Base-by-base conservation (phyloP, 2,797 vertebrate genomes). In the Sus cebifrons region DNA sequence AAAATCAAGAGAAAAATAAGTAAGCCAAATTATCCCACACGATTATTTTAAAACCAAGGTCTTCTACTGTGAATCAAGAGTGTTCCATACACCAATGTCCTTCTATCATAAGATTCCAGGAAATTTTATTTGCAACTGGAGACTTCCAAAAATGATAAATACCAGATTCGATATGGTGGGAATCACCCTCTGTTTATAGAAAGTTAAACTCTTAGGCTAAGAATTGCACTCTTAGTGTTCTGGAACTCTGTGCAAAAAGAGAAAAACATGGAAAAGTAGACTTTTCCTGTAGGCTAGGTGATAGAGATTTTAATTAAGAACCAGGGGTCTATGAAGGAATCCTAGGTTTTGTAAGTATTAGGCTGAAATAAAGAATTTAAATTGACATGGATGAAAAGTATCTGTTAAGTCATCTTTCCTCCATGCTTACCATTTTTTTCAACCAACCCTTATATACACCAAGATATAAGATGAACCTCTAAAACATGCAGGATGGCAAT, bases 131-230 rank as follows among this genome's bases (percentile, higher is more conserved):
- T 93, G 36, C 13, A 58, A 95, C 40, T 75, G 36, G 15, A 93
- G 29, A 16, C 7, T 95, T 27, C 81, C 44, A 97, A 52, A 44
- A 68, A 60, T 95, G 36, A 89, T 84, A 96, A 96, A 94, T 96
- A 78, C 74, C 79, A 96, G 75, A 90, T 94, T 60, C 94, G 82
- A 74, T 96, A 97, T 87, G 44, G 62, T 94, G 64, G 94, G 97
- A 95, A 96, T 91, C n/a, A 91, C 20, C 16, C 25, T 56, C 17
- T 96, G 75, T 71, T 96, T 90, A 84, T 62, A 49, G 89, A 78
- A 96, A 32, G 62, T 74, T 89, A 93, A 95, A 95, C n/a, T 92
- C 44, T 49, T 77, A 82, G 23, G 62, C 56, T 54, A 96, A 86
- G 58, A 73, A 6, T 74, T 84, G 0, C 65, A 81, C 91, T 96